Evolutionary conservation across 1,140 invertebrate genomes (phyloP).

Genomic region (Anastrepha obliqua): DNA sequence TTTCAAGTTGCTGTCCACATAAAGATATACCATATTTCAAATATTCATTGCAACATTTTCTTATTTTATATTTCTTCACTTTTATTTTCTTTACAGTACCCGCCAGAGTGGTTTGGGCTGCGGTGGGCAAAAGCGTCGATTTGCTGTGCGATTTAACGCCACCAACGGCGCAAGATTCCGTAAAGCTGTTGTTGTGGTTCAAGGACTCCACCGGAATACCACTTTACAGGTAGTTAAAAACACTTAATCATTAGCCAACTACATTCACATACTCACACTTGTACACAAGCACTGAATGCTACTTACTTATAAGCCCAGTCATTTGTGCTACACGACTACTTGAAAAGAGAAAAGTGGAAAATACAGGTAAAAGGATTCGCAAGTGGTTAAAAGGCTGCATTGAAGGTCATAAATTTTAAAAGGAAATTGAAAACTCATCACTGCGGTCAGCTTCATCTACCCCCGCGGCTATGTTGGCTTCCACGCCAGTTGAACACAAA

Average conservation of each 20-base stretch:
- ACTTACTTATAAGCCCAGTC: constrained; percentile 8
- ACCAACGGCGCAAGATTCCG: constrained; percentile 81
- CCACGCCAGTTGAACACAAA: background rate
- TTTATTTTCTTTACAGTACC: constrained; percentile 75
- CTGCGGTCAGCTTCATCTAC: background rate
- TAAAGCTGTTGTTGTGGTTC: constrained; percentile 89
- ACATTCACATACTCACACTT: too few species aligned
- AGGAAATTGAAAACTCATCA: constrained; percentile 57
- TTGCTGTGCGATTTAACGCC: constrained; percentile 88
- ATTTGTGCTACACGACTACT: background rate
- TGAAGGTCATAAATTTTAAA: constrained; percentile 57
- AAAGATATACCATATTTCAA: background rate
- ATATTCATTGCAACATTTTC: constrained; percentile 23
- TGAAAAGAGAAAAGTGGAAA: background rate
- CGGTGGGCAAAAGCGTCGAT: constrained; percentile 83
- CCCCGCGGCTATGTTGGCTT: background rate
- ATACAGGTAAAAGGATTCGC: constrained; percentile 9
- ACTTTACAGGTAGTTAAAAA: constrained; percentile 84
- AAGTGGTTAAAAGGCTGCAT: constrained; percentile 1
- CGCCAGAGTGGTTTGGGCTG: constrained; percentile 82
- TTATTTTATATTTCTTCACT: constrained; percentile 11
- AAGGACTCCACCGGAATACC: constrained; percentile 88
- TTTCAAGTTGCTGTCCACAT: background rate
- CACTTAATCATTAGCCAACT: constrained; percentile 29
- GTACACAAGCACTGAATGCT: background rate